Base-by-base conservation (phyloP, 2,888 invertebrate species). In the Orgyia antiqua region DNA sequence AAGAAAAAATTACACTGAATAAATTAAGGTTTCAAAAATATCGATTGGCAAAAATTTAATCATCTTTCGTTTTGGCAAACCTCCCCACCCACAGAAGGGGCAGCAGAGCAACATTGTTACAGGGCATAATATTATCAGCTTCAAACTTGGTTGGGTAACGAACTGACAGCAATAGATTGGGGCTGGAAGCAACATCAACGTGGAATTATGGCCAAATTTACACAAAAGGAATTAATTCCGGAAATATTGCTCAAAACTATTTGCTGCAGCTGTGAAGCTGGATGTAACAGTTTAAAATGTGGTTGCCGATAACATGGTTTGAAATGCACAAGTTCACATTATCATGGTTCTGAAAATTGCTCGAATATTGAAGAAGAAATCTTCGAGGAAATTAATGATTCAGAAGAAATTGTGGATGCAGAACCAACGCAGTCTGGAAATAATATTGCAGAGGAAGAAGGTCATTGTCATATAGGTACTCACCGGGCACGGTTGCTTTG, bases 211-310 rank as follows among this genome's bases (percentile, higher is more conserved):
- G 37, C 21, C 37, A 43, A 43, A 43, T 39, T 43, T 39, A 42
- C 33, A 24, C 9, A 34, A 34, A 29, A 34, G 5, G 27, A 32
- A 26, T 42, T 36, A 47, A 38, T 47, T 42, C 44, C 34, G 42
- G 36, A 46, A 33, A 39, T 29, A 41, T 48, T 37, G 38, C 43
- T 36, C 42, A 43, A 19, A 49, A 45, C 40, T 39, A 44, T 42
- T 44, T 47, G 43, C 49, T 49, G 45, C 28, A 28, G 43, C 39
- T 42, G 40, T 43, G 39, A 45, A 43, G 42, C 48, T 44, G 40
- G 40, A 41, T n/a, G n/a, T n/a, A n/a, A n/a, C n/a, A n/a, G n/a
- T n/a, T n/a, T n/a, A n/a, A n/a, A n/a, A n/a, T n/a, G 38, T 46
- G 41, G 40, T 10, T 46, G 42, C 41, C 39, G 30, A 41, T 43